Conservation (phyloP, 2,797 vertebrate genomes). For the Chelon auratus region DNA sequence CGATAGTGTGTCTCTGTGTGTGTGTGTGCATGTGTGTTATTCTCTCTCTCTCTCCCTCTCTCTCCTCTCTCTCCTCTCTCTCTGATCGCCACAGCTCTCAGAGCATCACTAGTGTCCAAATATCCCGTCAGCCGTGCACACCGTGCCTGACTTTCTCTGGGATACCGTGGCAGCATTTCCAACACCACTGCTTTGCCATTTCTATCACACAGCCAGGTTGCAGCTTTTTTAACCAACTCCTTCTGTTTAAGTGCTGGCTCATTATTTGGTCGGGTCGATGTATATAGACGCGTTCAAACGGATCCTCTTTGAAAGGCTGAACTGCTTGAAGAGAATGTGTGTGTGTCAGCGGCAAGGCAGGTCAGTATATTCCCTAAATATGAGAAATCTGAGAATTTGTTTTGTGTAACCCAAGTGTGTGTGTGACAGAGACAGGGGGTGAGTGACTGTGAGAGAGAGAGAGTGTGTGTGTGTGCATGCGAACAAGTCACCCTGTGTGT, state of each 20-base stretch:
- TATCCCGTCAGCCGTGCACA: constrained; percentile 79
- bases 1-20: constrained; percentile 46
- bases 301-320: constrained; percentile 86
- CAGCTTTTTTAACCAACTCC: constrained; percentile 25
- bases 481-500: constrained; percentile 39
- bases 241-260: constrained; percentile 54
- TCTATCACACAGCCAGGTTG: constrained; percentile 12
- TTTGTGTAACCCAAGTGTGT: constrained; percentile 61
- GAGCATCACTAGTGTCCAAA: constrained; percentile 83
- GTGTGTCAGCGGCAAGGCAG: constrained; percentile 88
- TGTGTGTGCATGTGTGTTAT: constrained; percentile 38
- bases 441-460: constrained; percentile 8
- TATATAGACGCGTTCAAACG: constrained; percentile 90
- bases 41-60: constrained; percentile 37
- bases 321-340: constrained; percentile 88
- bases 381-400: constrained; percentile 72
- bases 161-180: constrained; percentile 49
- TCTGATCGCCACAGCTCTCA: constrained; percentile 76
- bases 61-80: constrained; percentile 35
- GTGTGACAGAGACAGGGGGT: constrained; percentile 1
- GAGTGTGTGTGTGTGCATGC: constrained; percentile 43
- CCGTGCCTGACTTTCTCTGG: constrained; percentile 75
- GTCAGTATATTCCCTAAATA: constrained; percentile 83
- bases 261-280: constrained; percentile 78
- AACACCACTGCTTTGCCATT: constrained; percentile 40